phyloP scores from a whole-genome alignment of 2,888 invertebrate genomes.

The Lepetodrilus schrolli region DNA sequence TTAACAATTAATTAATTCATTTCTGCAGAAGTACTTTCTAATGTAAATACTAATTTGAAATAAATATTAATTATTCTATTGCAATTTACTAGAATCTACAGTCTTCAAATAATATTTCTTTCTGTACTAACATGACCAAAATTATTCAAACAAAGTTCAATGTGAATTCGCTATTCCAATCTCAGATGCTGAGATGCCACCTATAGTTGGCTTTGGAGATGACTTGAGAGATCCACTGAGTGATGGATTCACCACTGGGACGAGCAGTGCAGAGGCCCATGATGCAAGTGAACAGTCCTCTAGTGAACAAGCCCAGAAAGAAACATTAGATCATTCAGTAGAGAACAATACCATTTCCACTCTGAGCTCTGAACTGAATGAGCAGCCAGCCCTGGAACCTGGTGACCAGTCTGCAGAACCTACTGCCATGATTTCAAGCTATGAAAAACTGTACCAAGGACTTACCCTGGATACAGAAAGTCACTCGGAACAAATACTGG shows the following conservation, averaged over 20 bases:
- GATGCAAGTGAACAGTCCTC: slow-evolving; percentile 38
- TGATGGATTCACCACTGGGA: slow-evolving; percentile 17
- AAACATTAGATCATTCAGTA: slow-evolving; percentile 70
- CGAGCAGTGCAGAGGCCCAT: slow-evolving; percentile 15
- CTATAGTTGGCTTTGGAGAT: slow-evolving; percentile 19
- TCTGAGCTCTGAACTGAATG: slow-evolving; percentile 56
- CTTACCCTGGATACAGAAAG: slow-evolving; percentile 57
- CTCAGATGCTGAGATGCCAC: slow-evolving; percentile 24
- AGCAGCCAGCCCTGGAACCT: slow-evolving; percentile 35
- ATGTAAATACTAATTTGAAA: too few species aligned
- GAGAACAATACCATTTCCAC: slow-evolving; percentile 61
- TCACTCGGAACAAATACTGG: slow-evolving; percentile 54
- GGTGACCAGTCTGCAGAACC: slow-evolving; percentile 21
- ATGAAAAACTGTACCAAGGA: slow-evolving; percentile 64
- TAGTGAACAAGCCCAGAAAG: slow-evolving; percentile 63
- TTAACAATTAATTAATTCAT: too few species aligned
- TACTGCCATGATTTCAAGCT: slow-evolving; percentile 52
- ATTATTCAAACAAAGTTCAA: background rate
- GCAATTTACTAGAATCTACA: too few species aligned
- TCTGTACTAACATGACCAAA: background rate
- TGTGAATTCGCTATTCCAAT: background rate
- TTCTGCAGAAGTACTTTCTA: too few species aligned
- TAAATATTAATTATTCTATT: too few species aligned
- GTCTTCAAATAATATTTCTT: background rate
- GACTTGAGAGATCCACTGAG: slow-evolving; percentile 17